Conservation (phyloP, 2,113 vertebrate genomes). For the Sialia sialis region DNA sequence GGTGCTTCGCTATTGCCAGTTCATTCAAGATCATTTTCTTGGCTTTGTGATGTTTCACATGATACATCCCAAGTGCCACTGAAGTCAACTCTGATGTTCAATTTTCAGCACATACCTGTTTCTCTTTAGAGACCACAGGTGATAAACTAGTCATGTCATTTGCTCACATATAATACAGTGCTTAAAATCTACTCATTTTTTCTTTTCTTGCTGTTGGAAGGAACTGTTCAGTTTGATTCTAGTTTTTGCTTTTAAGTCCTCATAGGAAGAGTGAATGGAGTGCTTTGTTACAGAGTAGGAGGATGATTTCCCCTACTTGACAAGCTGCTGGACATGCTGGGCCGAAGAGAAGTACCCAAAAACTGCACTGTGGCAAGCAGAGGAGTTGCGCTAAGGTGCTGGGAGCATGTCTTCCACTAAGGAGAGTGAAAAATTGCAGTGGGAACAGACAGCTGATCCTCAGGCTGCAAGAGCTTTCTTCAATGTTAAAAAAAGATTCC, state of each 20-base stretch:
- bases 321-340: neutral
- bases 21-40: neutral
- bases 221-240: neutral
- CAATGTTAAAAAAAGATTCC: neutral
- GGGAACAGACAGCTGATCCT: neutral
- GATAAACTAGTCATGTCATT: neutral
- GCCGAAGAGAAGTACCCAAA: neutral
- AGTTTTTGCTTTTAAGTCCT: neutral
- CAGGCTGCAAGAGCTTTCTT: neutral
- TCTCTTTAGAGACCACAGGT: neutral
- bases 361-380: neutral
- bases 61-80: neutral
- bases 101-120: neutral
- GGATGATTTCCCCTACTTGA: neutral
- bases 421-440: neutral
- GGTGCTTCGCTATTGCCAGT: neutral
- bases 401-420: neutral
- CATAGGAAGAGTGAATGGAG: neutral
- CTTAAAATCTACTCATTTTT: neutral
- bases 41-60: neutral
- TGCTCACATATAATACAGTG: neutral
- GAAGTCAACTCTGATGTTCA: neutral
- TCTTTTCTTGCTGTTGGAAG: neutral
- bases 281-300: neutral
- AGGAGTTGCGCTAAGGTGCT: neutral